phyloP scores from a whole-genome alignment of 2,888 invertebrate genomes.

The Amaurobius ferox region DNA sequence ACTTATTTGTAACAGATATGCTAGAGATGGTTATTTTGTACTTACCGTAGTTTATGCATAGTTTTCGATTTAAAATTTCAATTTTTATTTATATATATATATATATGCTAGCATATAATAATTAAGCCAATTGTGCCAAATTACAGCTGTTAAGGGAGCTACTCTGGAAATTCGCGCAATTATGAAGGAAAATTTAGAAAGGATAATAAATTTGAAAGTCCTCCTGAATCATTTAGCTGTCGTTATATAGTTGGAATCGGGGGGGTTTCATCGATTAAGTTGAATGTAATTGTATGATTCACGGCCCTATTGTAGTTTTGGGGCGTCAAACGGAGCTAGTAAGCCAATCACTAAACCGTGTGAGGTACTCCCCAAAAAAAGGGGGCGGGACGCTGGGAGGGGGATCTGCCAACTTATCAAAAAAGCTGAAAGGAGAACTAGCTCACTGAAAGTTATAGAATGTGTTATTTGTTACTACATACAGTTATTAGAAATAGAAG shows the following conservation, averaged over 20 bases:
- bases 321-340: neutral
- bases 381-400: neutral
- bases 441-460: neutral
- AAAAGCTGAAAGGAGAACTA: neutral
- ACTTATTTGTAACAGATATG: too few relatives aligned
- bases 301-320: neutral
- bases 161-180: too few relatives aligned
- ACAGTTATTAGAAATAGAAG: too few relatives aligned
- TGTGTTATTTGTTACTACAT: too few relatives aligned
- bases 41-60: too few relatives aligned
- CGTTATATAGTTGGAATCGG: neutral
- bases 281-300: conserved; percentile 6
- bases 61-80: too few relatives aligned
- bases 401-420: neutral
- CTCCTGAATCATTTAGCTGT: neutral
- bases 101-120: too few relatives aligned
- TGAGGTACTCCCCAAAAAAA: neutral
- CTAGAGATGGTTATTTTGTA: too few relatives aligned
- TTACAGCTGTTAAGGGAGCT: too few relatives aligned
- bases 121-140: too few relatives aligned
- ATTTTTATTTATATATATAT: too few relatives aligned
- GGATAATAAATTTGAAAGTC: neutral
- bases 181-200: too few relatives aligned
- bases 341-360: neutral
- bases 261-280: neutral